Base-by-base conservation (phyloP, 2,113 vertebrate species). In the Grantiella picta region DNA sequence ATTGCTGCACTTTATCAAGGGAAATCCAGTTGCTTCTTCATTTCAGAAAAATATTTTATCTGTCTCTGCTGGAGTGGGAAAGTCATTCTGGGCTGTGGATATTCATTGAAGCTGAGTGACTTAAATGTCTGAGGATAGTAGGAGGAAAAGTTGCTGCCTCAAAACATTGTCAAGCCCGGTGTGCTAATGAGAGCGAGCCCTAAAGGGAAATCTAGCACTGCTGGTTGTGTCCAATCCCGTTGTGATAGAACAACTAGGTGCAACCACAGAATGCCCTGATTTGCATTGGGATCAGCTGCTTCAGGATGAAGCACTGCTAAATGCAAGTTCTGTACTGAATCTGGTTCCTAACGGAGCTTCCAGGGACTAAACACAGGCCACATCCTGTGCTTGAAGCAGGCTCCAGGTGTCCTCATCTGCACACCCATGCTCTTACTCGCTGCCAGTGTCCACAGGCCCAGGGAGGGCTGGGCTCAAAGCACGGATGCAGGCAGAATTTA, bases 11-110 rank as follows among this genome's bases (percentile, higher is more conserved):
- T 19, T 47, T 16, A 3, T 11, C 47, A 61, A 59, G 36, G 5
- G 8, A 52, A 79, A 44, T 12, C 23, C n/a, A 2, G 0, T 5
- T 61, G 19, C 31, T 52, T 29, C 44, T 49, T 57, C 24, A 11
- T 40, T 80, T 91, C 44, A 68, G 23, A 68, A 71, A 66, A 82
- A 22, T 36, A 33, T 64, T 68, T 68, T 23, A 36, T 5, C 16
- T 3, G 1, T 21, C 40, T 45, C 19, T 25, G 27, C 3, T 3
- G 2, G 6, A 23, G 29, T 4, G 23, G 21, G 2, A 27, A 23
- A 18, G 24, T 49, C 7, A 11, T 82, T 85, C 57, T 17, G 36
- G n/a, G 38, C 47, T 91, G 16, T 70, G 24, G 31, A 15, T n/a
- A n/a, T 63, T 71, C 40, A 52, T 4, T 47, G 45, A 56, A 53